Evolutionary conservation across 1,140 invertebrate species (phyloP), one percentile per base, ranked within the genome.

Genomic region (Euwallacea fornicatus): DNA sequence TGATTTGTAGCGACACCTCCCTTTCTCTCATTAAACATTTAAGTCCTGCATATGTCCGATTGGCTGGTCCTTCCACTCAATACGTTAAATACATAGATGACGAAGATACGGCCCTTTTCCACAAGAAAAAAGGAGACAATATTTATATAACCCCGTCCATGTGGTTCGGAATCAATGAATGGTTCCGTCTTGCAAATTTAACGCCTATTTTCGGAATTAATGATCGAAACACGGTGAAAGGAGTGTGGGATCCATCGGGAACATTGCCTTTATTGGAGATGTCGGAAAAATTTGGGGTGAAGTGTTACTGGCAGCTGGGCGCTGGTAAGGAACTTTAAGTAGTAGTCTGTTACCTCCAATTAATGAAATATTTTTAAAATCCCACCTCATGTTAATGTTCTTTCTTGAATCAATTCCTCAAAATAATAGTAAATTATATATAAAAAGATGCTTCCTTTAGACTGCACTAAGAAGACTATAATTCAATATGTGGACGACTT

Each of bases 281-380:
- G 9, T 86, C 84, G n/a, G 84, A 89, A 75, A 82, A 84, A 58
- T 82, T 84, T 50, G 82, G 83, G 15, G 81, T 87, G 60, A 85
- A 82, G 41, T 81, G 85, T 7, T 86, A 83, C 53, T 90, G 87
- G 88, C 87, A 90, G 75, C 75, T 90, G n/a, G 87, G 88, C 44
- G 87, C 88, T 76, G 88, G 89, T 90, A 77, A 77, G 67, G 69
- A 63, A 71, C 33, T 42, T 54, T 21, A 50, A 50, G 11, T 8
- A 8, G 44, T 46, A 56, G 47, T 67, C 42, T 42, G 8, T 16
- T 68, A 55, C 44, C 44, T 6, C 9, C 46, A 11, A 47, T 50
- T 50, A 50, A 50, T 50, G 2, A 50, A 11, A 11, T 13, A 10
- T 11, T 6, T 50, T 47, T 6, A 6, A 33, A 4, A 33, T 6